Conservation (phyloP, 2,888 invertebrate genomes). For the Sphaeridia pumilis region DNA sequence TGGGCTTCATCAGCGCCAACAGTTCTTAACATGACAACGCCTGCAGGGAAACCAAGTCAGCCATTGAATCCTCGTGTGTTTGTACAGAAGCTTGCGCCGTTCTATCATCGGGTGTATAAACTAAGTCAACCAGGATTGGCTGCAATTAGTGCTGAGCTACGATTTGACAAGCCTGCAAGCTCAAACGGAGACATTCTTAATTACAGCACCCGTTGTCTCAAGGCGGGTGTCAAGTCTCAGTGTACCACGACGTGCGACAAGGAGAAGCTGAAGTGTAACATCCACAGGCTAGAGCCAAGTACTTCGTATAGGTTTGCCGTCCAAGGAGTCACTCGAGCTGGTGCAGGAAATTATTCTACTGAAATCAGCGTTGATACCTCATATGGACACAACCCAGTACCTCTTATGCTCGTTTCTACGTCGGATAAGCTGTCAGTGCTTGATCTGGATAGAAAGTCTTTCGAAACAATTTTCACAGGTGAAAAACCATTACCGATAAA, state of each 20-base stretch:
- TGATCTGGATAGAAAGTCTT: conserved; percentile 57
- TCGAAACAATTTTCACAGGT: conserved; percentile 18
- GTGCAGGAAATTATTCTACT: conserved; percentile 58
- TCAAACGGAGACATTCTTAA: conserved; percentile 63
- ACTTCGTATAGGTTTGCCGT: conserved; percentile 47
- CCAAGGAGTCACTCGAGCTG: conserved; percentile 65
- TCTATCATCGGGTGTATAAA: conserved; percentile 5
- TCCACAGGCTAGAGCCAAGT: conserved; percentile 17
- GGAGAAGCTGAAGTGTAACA: conserved; percentile 18
- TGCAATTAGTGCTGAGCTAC: conserved; percentile 50
- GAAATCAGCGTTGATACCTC: conserved; percentile 55
- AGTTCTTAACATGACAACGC: conserved; percentile 55
- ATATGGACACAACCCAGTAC: conserved; percentile 52
- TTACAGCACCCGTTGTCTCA: conserved; percentile 63
- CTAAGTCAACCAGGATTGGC: background rate
- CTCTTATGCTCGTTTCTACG: conserved; percentile 62
- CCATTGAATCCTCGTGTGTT: conserved; percentile 64
- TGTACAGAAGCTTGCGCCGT: conserved; percentile 40
- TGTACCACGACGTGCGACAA: conserved; percentile 20
- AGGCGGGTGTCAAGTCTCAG: conserved; percentile 35
- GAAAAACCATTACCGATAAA: conserved; percentile 4
- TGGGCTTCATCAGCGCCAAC: conserved; percentile 63
- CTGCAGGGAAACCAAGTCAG: conserved; percentile 65
- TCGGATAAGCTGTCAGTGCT: conserved; percentile 58
- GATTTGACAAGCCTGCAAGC: conserved; percentile 66